Evolutionary conservation across 2,113 vertebrate species (phyloP).

Genomic region (Hydrochoerus hydrochaeris): DNA sequence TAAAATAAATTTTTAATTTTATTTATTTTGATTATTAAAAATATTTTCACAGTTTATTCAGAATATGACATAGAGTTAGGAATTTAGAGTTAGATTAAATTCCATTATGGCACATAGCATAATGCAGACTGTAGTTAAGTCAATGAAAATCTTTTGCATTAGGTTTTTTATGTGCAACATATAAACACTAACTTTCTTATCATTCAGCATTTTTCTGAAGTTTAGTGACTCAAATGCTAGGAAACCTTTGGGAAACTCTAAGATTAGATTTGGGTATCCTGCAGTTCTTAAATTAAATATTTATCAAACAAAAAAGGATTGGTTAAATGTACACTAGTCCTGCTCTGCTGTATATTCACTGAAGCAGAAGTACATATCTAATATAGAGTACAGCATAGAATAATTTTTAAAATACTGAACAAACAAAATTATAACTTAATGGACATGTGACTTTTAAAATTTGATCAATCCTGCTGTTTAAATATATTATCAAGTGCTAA

Average conservation of each 20-base stretch:
- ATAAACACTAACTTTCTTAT: neutral
- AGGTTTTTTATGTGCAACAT: neutral
- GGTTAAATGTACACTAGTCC: neutral
- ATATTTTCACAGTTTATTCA: neutral
- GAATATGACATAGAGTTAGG: neutral
- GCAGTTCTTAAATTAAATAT: neutral
- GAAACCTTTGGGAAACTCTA: neutral
- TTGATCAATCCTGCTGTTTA: neutral
- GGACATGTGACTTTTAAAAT: neutral
- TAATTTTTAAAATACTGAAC: neutral
- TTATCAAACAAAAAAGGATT: neutral
- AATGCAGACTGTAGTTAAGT: neutral
- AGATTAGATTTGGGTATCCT: neutral
- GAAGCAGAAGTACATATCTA: neutral
- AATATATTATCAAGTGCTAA: neutral
- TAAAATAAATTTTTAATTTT: neutral
- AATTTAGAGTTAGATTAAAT: neutral
- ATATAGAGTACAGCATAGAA: neutral
- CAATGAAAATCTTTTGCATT: neutral
- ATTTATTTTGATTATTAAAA: neutral
- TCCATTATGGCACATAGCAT: neutral
- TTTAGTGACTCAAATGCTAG: neutral
- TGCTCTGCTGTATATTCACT: neutral
- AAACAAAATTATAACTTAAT: neutral
- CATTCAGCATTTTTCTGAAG: neutral